These are phyloP conservation scores for Eurystomus gularis DNA, from an alignment of 2,113 vertebrate genomes.

Conservation along the genomic window DNA sequence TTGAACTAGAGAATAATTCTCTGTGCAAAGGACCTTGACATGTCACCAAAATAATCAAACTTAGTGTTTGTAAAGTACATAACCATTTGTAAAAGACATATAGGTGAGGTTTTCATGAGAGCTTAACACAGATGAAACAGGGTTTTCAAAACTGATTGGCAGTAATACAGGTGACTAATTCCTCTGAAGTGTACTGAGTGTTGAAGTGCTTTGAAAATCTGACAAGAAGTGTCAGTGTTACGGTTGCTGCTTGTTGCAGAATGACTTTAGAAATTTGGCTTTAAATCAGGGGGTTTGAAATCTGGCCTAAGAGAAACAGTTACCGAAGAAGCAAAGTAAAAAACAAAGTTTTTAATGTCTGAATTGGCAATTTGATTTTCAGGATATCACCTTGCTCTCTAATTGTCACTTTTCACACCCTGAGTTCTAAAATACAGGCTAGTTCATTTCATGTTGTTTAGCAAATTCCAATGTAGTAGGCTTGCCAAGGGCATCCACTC, in stretches of 20 bases:
- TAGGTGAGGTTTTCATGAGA: neutral
- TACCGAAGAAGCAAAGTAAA: neutral
- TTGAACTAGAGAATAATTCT: neutral
- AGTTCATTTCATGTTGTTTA: neutral
- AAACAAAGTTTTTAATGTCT: neutral
- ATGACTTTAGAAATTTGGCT: neutral
- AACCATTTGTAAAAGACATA: neutral
- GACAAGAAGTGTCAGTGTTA: neutral
- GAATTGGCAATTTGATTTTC: neutral
- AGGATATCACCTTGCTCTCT: neutral
- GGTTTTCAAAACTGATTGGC: neutral
- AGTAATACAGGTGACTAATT: constrained; percentile 23
- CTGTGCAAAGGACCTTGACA: neutral
- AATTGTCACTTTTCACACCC: neutral
- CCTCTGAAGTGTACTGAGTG: neutral
- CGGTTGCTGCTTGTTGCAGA: neutral
- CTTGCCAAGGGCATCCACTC: neutral
- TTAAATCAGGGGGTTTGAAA: neutral
- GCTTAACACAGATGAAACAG: constrained; percentile 1
- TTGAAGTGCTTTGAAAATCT: constrained; percentile 36
- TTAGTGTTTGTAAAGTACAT: constrained; percentile 2
- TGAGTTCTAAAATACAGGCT: neutral
- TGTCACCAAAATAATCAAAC: neutral
- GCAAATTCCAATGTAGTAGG: neutral
- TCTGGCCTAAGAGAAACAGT: neutral